Evolutionary conservation across 2,888 invertebrate species (phyloP).

Genomic region (Buathra laborator): DNA sequence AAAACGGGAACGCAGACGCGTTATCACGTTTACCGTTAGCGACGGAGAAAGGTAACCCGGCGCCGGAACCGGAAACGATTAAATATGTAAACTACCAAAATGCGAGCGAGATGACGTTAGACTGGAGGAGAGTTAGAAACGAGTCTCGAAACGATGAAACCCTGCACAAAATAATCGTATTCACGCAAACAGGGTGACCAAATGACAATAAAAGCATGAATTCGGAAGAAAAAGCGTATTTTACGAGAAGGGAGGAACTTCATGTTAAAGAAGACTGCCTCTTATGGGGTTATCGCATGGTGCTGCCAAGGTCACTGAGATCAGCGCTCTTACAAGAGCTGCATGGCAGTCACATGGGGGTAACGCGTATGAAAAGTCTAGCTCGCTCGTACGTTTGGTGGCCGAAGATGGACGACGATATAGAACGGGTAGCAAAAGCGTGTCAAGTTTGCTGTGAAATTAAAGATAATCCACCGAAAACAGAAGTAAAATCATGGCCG

Average conservation of each 20-base stretch:
- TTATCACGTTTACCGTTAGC: constrained; percentile 45
- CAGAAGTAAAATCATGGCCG: constrained; percentile 41
- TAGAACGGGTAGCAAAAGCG: constrained; percentile 39
- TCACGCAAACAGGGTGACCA: constrained; percentile 45
- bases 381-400: constrained; percentile 60
- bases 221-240: constrained; percentile 2
- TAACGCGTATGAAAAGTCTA: constrained; percentile 56
- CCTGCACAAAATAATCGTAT: constrained; percentile 31
- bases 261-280: constrained; percentile 50
- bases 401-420: constrained; percentile 57
- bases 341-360: constrained; percentile 47
- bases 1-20: constrained; percentile 45
- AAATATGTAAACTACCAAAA: constrained; percentile 28
- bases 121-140: constrained; percentile 21
- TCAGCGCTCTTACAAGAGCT: constrained; percentile 18
- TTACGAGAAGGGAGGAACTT: constrained; percentile 2
- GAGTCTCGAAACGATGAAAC: constrained; percentile 28
- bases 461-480: constrained; percentile 39
- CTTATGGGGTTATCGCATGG: constrained; percentile 58
- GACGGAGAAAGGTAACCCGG: constrained; percentile 44
- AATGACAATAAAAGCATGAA: constrained; percentile 19
- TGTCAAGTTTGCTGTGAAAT: constrained; percentile 53
- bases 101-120: neutral
- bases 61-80: constrained; percentile 26
- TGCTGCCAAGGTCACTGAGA: constrained; percentile 41